phyloP scores from a whole-genome alignment of 2,797 vertebrate species.

The Xiphorhynchus erythropygius region DNA sequence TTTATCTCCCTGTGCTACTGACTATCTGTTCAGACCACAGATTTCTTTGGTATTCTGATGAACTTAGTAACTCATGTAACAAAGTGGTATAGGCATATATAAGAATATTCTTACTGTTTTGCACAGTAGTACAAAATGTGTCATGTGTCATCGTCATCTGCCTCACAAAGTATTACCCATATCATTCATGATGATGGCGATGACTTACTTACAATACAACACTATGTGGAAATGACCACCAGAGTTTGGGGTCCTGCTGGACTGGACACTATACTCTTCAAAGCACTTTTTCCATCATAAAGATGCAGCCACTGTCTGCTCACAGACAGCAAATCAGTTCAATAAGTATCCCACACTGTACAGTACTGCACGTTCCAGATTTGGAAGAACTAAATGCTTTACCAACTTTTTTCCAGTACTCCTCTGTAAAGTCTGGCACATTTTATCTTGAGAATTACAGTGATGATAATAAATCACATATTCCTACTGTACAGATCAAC shows the following conservation, averaged over 20 bases:
- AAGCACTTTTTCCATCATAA: background rate
- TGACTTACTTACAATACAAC: background rate
- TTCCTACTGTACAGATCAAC: background rate
- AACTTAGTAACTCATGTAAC: background rate
- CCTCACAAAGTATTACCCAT: accelerated
- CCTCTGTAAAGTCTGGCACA: background rate
- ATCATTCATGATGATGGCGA: background rate
- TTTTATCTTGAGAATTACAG: background rate
- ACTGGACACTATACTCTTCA: background rate
- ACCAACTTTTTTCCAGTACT: background rate
- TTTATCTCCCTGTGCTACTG: background rate
- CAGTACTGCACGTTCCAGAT: background rate
- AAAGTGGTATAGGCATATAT: background rate
- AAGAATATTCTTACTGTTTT: background rate
- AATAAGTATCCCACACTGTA: background rate
- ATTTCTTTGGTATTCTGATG: background rate
- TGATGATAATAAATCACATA: background rate
- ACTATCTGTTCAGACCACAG: background rate
- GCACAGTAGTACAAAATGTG: too few species aligned
- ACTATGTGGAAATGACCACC: background rate
- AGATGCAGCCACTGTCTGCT: background rate
- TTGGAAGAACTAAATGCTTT: background rate
- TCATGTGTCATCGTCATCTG: accelerated
- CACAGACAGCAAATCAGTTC: accelerated
- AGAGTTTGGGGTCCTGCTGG: background rate